Evolutionary conservation across 1,140 invertebrate species (phyloP), one percentile per base, ranked within the genome.

Genomic region (Pogonognathellus flavescens): DNA sequence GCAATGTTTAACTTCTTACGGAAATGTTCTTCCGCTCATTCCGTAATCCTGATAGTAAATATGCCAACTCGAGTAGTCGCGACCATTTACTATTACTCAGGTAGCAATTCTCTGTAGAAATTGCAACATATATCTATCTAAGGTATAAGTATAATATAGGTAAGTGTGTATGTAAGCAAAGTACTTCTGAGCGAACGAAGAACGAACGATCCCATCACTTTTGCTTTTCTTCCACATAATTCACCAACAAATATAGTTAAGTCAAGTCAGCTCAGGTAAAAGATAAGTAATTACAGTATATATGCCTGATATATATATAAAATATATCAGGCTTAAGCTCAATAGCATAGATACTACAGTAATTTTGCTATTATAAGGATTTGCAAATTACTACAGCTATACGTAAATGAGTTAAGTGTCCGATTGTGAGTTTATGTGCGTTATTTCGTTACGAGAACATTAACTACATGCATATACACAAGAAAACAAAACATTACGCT

Each of bases 141-240:
- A 53, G n/a, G 31, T 41, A 6, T 41, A 41, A 3, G 6, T 41
- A 41, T 41, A 41, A 41, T 41, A 62, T 13, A 22, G 3, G n/a
- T n/a, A n/a, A n/a, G 22, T 62, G 4, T 22, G 22, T 9, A 66
- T 66, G 22, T 8, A 31, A 25, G 25, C 1, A 25, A 11, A 31
- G 59, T 60, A 66, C 22, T 14, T 10, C 7, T 22, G 13, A 11
- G 11, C 13, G 20, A 66, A 66, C 49, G 31, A 76, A 14, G 66
- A 41, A 49, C 41, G 70, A n/a, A 49, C 16, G 13, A 70, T 70
- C 25, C 22, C 66, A 70, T 70, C 16, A 76, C 70, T 76, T 76
- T 76, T 76, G 70, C 70, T 76, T 76, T 76, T 76, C 70, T 76
- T 50, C 70, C 25, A 76, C 70, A 76, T 76, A 76, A 76, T 31